Evolutionary conservation across 2,113 vertebrate species (phyloP).

Genomic region (Pseudolaguvia tuberculata): DNA sequence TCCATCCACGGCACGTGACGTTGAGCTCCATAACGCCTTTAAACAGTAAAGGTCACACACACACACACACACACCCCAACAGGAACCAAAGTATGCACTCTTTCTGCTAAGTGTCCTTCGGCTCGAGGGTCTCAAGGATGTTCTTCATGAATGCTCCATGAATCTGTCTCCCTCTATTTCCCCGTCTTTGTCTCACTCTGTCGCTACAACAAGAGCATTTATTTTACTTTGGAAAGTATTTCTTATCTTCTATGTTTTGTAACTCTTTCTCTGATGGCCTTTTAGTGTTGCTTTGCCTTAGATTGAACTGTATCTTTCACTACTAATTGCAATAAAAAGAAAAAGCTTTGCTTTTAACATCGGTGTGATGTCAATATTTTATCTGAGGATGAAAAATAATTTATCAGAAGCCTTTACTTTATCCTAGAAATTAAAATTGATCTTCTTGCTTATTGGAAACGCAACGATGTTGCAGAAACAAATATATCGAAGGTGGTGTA

Average conservation of each 20-base stretch:
- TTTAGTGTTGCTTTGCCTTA: conserved; percentile 78
- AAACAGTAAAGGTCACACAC: background rate
- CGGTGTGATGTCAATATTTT: background rate
- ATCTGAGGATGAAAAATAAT: too few species aligned
- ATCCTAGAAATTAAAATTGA: too few species aligned
- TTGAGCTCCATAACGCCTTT: background rate
- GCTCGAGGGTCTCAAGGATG: conserved; percentile 21
- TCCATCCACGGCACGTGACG: background rate
- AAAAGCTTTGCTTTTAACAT: conserved; percentile 72
- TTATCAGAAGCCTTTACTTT: too few species aligned
- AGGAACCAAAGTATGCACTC: conserved; percentile 35
- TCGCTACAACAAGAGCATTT: conserved; percentile 67
- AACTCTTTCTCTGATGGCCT: conserved; percentile 64
- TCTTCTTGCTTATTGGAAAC: too few species aligned
- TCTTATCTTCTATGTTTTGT: conserved; percentile 56
- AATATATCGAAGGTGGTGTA: too few species aligned
- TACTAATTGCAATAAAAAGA: conserved; percentile 81
- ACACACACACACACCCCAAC: too few species aligned
- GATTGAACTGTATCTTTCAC: conserved; percentile 80
- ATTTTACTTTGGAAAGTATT: conserved; percentile 62
- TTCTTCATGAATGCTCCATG: conserved; percentile 51
- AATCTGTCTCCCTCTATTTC: conserved; percentile 46
- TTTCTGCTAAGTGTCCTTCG: conserved; percentile 26
- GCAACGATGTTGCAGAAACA: too few species aligned
- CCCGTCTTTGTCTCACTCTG: conserved; percentile 57